Percentiles rank a stretch among this genome's conserved stretches.
Evolutionary conservation across 1,140 invertebrate genomes (phyloP).

Genomic region (Acromyrmex heyeri): DNA sequence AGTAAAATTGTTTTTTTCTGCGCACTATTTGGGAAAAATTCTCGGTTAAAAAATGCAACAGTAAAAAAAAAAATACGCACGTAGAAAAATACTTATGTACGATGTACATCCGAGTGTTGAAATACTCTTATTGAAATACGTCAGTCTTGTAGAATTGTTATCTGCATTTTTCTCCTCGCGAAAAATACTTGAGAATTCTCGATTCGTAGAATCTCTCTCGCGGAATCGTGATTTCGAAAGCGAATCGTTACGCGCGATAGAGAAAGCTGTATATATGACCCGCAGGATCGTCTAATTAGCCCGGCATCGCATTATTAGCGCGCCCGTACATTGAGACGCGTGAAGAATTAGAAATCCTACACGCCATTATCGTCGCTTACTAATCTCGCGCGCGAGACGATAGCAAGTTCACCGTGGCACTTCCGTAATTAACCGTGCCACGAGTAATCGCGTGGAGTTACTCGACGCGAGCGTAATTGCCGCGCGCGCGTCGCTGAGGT

Average conservation of each 20-base stretch:
- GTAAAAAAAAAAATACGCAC: not conserved
- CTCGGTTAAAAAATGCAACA: not conserved
- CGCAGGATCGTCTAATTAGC: slow-evolving; percentile 31
- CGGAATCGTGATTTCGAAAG: not conserved
- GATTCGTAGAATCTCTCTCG: not conserved
- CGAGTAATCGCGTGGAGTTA: slow-evolving; percentile 14
- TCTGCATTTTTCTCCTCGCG: not conserved
- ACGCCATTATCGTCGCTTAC: slow-evolving; percentile 20
- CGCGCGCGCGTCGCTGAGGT: slow-evolving; percentile 1
- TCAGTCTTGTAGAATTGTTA: not conserved
- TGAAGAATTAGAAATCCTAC: slow-evolving; percentile 44
- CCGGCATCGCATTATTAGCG: slow-evolving; percentile 15
- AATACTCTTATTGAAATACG: not conserved
- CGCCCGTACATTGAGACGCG: not conserved
- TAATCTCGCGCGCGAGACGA: not conserved
- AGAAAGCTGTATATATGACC: not conserved
- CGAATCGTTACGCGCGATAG: not conserved
- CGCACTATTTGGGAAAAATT: not conserved
- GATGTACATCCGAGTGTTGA: not conserved
- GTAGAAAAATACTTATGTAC: not conserved
- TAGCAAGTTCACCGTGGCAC: not conserved
- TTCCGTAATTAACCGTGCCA: slow-evolving; percentile 39
- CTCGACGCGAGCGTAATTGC: slow-evolving; percentile 58
- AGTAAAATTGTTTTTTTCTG: too few relatives aligned
- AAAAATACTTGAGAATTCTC: not conserved